phyloP scores from a whole-genome alignment of 2,888 invertebrate species.

The Lissonota sp. region DNA sequence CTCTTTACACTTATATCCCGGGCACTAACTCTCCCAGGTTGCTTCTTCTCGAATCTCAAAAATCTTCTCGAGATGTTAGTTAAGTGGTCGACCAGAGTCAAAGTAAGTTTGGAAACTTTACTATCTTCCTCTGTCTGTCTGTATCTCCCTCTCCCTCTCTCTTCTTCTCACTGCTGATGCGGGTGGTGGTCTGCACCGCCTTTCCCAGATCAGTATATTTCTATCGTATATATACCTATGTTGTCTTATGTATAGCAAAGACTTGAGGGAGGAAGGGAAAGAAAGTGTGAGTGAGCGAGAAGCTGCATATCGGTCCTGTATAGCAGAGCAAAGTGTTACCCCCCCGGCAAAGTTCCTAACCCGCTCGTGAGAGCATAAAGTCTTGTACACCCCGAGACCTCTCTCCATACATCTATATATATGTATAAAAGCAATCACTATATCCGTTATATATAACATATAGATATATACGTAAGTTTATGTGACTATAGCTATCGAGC shows the following conservation, averaged over 20 bases:
- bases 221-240: no score
- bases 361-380: conserved; percentile 46
- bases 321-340: conserved; percentile 59
- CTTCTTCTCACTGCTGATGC: conserved; percentile 50
- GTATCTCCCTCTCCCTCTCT: conserved; percentile 25
- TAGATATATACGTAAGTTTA: conserved; percentile 26
- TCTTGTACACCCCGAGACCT: conserved; percentile 45
- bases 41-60: conserved; percentile 60
- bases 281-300: conserved; percentile 37
- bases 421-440: conserved; percentile 28
- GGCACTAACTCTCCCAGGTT: conserved; percentile 30
- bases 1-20: not conserved
- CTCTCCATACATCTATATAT: conserved; percentile 22
- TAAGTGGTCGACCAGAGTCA: conserved; percentile 65
- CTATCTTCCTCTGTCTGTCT: not conserved
- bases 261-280: conserved; percentile 5
- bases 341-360: conserved; percentile 57
- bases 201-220: conserved; percentile 1
- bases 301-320: conserved; percentile 51
- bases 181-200: conserved; percentile 50
- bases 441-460: conserved; percentile 16
- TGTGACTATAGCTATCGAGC: conserved; percentile 13
- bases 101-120: conserved; percentile 63
- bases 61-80: conserved; percentile 65
- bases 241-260: no score